These are phyloP conservation scores for Micoletzkya japonica DNA, from an alignment of 2,888 invertebrate genomes.

Conservation along the genomic window DNA sequence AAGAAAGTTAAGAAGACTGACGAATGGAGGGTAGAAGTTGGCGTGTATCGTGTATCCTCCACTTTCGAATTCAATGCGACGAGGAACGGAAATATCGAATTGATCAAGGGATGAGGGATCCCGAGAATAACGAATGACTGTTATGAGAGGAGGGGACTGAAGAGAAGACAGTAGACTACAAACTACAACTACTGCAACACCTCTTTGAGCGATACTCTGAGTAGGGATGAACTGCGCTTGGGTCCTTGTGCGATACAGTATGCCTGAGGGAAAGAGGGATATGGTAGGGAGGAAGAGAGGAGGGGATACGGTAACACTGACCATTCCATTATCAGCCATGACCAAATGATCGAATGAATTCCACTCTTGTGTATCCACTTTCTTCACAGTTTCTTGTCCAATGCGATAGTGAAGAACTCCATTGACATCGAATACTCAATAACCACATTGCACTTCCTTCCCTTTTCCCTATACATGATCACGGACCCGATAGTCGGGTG, in stretches of 20 bases:
- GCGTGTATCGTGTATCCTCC: constrained; percentile 42
- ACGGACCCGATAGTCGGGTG: too few species aligned
- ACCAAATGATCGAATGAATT: constrained; percentile 7
- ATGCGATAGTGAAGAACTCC: neutral
- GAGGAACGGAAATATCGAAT: constrained; percentile 64
- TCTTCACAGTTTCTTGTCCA: neutral
- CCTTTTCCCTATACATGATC: too few species aligned
- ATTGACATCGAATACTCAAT: constrained; percentile 18
- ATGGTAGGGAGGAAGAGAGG: neutral
- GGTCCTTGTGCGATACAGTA: constrained; percentile 33
- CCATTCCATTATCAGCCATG: constrained; percentile 5
- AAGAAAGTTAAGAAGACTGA: constrained; percentile 15
- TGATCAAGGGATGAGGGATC: constrained; percentile 37
- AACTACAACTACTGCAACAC: neutral
- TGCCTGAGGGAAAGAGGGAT: neutral
- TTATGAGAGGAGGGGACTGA: constrained; percentile 7
- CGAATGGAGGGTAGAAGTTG: constrained; percentile 63
- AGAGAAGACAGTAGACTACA: neutral
- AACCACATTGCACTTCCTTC: too few species aligned
- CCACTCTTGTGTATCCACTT: neutral
- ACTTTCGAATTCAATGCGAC: constrained; percentile 60
- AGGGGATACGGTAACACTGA: neutral
- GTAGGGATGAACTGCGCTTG: constrained; percentile 24
- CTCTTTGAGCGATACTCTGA: constrained; percentile 30
- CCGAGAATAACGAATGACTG: constrained; percentile 34